Base-by-base conservation (phyloP, 2,797 vertebrate genomes). In the Coendou prehensilis region DNA sequence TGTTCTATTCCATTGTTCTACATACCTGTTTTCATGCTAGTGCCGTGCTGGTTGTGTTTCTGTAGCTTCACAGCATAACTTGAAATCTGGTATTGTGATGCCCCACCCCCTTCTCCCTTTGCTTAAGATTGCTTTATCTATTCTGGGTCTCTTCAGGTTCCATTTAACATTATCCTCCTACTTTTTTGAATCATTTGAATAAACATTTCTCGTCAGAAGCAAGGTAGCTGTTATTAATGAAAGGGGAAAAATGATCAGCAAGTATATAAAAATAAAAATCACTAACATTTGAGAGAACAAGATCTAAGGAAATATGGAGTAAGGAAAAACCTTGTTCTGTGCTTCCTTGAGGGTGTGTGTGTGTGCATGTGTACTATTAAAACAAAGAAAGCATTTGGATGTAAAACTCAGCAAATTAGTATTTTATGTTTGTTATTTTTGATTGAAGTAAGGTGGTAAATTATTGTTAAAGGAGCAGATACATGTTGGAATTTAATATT, bases 341-440 rank as follows among this genome's bases (percentile, higher is more conserved):
- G n/a, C 41, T 85, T 86, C 54, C 88, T 71, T 37, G 47, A 50
- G 26, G 10, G 13, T 26, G 71, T 45, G 69, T 23, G 69, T 23
- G 37, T 23, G 69, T 45, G 37, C 23, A 37, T 73, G 37, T 73
- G 69, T 73, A 37, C 45, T 45, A 7, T 45, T 37, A 37, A 95
- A 88, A 87, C 52, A 76, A 92, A 92, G n/a, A 41, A 8, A 91
- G 5, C 54, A 52, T 91, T 91, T 93, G 52, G 45, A 61, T 69
- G 28, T 63, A 73, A 93, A 93, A 61, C 33, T 26, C 17, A 87
- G 45, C 5, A 67, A 85, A 86, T 91, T 63, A 41, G 17, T 94
- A 50, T 78, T 88, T 87, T 87, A 52, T 69, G 5, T 86, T 87
- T 50, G 3, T 80, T 95, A 83, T 71, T 90, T 96, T 82, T 95